Evolutionary conservation across 2,888 invertebrate genomes (phyloP).

Genomic region (Latheticus oryzae): DNA sequence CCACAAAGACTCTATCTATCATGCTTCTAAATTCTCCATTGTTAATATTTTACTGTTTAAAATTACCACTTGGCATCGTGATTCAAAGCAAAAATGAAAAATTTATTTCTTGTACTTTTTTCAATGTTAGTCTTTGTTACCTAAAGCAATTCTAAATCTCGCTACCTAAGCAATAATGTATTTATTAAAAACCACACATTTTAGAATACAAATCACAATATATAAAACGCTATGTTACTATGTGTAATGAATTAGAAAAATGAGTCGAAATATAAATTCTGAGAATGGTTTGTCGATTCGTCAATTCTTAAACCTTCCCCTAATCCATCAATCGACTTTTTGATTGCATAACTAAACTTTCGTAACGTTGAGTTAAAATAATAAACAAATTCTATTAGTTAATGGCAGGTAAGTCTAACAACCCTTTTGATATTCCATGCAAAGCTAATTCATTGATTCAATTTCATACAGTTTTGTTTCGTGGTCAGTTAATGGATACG

Average conservation of each 20-base stretch:
- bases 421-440: no score
- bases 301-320: constrained; percentile 1
- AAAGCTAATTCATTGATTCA: constrained; percentile 12
- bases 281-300: constrained; percentile 15
- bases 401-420: no score
- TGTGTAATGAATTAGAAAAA: constrained; percentile 40
- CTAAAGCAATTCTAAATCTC: constrained; percentile 47
- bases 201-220: constrained; percentile 42
- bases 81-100: constrained; percentile 11
- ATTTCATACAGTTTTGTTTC: constrained; percentile 9
- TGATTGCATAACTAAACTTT: constrained; percentile 8
- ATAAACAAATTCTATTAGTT: no score
- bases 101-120: constrained; percentile 33
- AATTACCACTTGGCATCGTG: no score
- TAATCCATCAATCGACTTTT: constrained; percentile 15
- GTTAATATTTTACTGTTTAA: constrained; percentile 28
- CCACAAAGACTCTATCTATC: constrained; percentile 14
- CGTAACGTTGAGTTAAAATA: constrained; percentile 1
- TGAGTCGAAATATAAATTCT: constrained; percentile 38
- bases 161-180: constrained; percentile 45
- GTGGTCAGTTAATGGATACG: background rate
- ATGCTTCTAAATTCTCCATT: constrained; percentile 22
- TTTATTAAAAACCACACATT: constrained; percentile 35
- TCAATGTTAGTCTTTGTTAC: constrained; percentile 36
- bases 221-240: constrained; percentile 42